Base-by-base conservation (phyloP, 2,797 vertebrate genomes). In the Parauchenoglanis punctatus region DNA sequence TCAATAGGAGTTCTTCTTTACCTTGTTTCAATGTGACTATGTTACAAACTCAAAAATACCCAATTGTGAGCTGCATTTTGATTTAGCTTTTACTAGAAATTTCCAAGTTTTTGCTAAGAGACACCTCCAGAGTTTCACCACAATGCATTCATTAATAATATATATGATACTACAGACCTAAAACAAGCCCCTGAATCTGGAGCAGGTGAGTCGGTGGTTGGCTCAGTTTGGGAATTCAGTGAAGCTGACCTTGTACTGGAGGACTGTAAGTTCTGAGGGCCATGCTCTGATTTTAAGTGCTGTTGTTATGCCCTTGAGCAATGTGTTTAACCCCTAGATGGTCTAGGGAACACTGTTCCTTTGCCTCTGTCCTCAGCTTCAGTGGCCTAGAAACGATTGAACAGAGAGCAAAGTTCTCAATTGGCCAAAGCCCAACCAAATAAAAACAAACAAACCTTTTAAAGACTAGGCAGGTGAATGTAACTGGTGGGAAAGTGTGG, bases 191-290 rank as follows among this genome's bases (percentile, higher is more conserved):
- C 49, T 31, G 52, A 40, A 72, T 72, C 67, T 84, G 67, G 52
- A 44, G 67, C 67, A 84, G 52, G 28, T 84, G 28, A 70, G 25
- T 82, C 61, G 28, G 2, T 67, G n/a, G 81, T 72, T 58, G 31
- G 31, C 23, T 40, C 17, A 1, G 28, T 54, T 49, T 54, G 82
- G 82, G 82, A 70, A 83, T 83, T 83, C 31, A 5, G 67, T 17
- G 67, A 44, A 84, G 40, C 31, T 84, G 82, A 70, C 82, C 82
- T 84, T 84, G 82, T 54, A 35, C n/a, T 83, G 49, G 49, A 72
- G 46, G 65, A 56, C 52, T 25, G 20, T 23, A 70, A 54, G 49
- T 84, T 72, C 49, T 84, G n/a, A 83, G 18, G 65, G 65, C 65
- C 12, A 56, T 72, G 67, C 67, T 84, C 49, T 56, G 52, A 58